Percentiles rank a stretch among this genome's conserved stretches.
Conservation (phyloP, 2,888 invertebrate genomes). For the Nomada fucata region DNA sequence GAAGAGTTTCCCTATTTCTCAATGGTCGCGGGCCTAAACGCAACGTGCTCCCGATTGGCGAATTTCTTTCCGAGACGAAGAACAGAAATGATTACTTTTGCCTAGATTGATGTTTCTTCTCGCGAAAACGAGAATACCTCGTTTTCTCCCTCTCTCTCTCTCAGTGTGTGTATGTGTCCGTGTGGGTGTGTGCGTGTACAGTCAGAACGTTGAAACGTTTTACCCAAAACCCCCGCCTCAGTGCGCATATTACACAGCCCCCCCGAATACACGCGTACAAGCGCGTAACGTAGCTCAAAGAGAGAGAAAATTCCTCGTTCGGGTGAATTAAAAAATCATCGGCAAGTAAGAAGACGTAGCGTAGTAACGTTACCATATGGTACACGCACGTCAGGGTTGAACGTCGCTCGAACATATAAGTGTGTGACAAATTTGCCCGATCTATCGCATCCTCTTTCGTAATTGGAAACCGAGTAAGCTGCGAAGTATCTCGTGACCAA, state of each 20-base stretch:
- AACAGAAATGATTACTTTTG: not conserved
- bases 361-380: constrained; percentile 34
- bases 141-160: no score
- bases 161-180: no score
- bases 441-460: constrained; percentile 78
- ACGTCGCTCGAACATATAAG: constrained; percentile 39
- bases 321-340: constrained; percentile 9
- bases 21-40: not conserved
- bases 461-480: constrained; percentile 65
- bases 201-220: not conserved
- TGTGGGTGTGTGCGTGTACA: not conserved
- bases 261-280: constrained; percentile 8
- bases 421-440: constrained; percentile 63
- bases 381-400: constrained; percentile 34
- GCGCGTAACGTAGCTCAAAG: not conserved
- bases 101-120: not conserved
- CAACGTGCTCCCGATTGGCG: not conserved
- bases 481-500: constrained; percentile 64
- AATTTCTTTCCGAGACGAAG: not conserved
- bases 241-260: not conserved
- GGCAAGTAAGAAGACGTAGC: constrained; percentile 6
- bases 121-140: constrained; percentile 10
- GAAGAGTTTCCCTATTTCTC: constrained; percentile 1
- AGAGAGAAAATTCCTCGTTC: not conserved
- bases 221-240: constrained; percentile 5